These are phyloP conservation scores for Ctenodactylus gundi DNA, from an alignment of 2,113 vertebrate species.

Conservation along the genomic window DNA sequence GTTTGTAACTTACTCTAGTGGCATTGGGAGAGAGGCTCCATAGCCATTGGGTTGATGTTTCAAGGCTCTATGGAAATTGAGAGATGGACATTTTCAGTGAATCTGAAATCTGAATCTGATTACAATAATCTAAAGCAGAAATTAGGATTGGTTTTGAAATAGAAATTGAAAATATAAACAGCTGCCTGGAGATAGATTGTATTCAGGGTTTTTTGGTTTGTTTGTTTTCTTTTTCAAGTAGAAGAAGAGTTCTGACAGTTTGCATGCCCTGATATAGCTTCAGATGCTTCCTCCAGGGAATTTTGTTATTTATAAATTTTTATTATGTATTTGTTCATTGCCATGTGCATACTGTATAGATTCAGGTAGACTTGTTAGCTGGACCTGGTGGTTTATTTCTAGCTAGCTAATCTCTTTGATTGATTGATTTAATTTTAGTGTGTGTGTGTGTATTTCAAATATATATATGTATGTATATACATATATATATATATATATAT, in stretches of 20 bases:
- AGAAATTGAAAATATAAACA: not conserved
- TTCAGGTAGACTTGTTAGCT: not conserved
- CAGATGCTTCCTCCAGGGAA: not conserved
- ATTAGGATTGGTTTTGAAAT: conserved; percentile 7
- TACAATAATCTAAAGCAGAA: too few relatives aligned
- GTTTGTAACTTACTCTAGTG: not conserved
- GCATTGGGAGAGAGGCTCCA: not conserved
- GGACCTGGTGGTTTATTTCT: not conserved
- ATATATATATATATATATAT: too few relatives aligned
- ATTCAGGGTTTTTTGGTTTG: too few relatives aligned
- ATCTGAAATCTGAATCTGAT: not conserved
- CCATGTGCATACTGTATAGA: not conserved
- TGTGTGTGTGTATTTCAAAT: not conserved
- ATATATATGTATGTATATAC: too few relatives aligned
- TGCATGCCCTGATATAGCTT: not conserved
- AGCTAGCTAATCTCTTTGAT: conserved; percentile 11
- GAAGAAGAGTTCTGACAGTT: not conserved
- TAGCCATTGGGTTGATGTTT: not conserved
- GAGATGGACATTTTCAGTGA: not conserved
- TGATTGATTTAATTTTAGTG: not conserved
- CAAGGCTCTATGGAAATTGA: not conserved
- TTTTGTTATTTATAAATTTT: not conserved
- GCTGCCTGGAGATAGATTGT: not conserved
- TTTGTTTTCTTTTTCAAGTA: too few relatives aligned
- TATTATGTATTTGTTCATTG: too few relatives aligned